These are phyloP conservation scores for Arctia plantaginis DNA, from an alignment of 2,888 invertebrate genomes.

Conservation along the genomic window DNA sequence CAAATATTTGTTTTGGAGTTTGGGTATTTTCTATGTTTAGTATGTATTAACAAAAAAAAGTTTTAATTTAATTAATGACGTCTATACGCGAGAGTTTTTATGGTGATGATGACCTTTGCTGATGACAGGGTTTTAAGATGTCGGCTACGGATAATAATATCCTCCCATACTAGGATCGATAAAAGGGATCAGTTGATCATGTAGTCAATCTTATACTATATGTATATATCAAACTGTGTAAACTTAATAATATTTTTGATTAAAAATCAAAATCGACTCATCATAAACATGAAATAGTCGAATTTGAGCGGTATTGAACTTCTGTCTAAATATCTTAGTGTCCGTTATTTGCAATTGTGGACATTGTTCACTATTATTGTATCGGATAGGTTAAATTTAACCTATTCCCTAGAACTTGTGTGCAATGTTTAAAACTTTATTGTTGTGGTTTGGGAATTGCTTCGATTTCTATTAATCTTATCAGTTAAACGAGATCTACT, in stretches of 20 bases:
- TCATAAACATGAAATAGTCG: neutral
- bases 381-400: conserved; percentile 47
- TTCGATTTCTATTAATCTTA: conserved; percentile 37
- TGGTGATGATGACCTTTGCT: neutral
- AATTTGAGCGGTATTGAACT: conserved; percentile 21
- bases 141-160: too few relatives aligned
- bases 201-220: too few relatives aligned
- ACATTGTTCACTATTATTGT: conserved; percentile 54
- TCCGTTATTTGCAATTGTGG: conserved; percentile 48
- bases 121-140: neutral
- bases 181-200: too few relatives aligned
- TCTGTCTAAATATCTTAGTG: conserved; percentile 30
- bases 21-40: too few relatives aligned
- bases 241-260: too few relatives aligned
- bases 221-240: too few relatives aligned
- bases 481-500: neutral
- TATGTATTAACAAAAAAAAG: too few relatives aligned
- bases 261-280: neutral
- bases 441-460: conserved; percentile 37
- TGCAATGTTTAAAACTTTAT: conserved; percentile 33
- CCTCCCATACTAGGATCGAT: too few relatives aligned
- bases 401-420: conserved; percentile 45
- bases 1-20: too few relatives aligned
- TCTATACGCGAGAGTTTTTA: neutral
- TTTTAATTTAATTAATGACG: too few relatives aligned